These are phyloP conservation scores for Polyommatus iphigenia DNA, from an alignment of 2,888 invertebrate species.

Conservation along the genomic window DNA sequence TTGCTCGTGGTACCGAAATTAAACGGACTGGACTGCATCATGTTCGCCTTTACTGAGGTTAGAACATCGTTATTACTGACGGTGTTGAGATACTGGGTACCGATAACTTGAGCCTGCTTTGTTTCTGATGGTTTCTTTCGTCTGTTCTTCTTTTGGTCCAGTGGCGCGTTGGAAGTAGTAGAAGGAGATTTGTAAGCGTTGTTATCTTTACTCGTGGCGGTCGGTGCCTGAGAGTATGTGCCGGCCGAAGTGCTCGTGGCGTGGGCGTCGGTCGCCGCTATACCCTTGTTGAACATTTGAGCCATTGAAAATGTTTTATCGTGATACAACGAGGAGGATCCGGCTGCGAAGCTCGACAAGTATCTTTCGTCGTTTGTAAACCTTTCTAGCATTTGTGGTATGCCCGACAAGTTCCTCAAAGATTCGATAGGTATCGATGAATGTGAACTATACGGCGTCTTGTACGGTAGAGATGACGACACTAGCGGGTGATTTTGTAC, in stretches of 20 bases:
- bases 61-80: conserved; percentile 79
- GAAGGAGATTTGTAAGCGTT: conserved; percentile 59
- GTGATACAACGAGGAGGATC: conserved; percentile 73
- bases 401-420: conserved; percentile 77
- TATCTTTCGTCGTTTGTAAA: conserved; percentile 79
- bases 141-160: conserved; percentile 63
- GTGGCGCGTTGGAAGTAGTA: conserved; percentile 49
- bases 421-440: conserved; percentile 73
- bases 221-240: conserved; percentile 63
- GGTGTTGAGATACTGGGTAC: conserved; percentile 80
- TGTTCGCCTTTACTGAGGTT: conserved; percentile 74
- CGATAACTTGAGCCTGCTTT: conserved; percentile 54
- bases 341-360: conserved; percentile 70
- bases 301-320: conserved; percentile 82
- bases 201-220: conserved; percentile 60
- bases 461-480: conserved; percentile 62
- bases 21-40: conserved; percentile 91
- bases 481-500: conserved; percentile 64
- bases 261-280: conserved; percentile 62
- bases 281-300: conserved; percentile 79
- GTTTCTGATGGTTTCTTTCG: conserved; percentile 62
- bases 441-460: conserved; percentile 64
- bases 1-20: conserved; percentile 88
- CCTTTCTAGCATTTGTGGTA: conserved; percentile 82
- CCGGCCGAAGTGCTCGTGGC: conserved; percentile 56